phyloP scores from a whole-genome alignment of 1,140 invertebrate species.

The Antheraea mylitta region DNA sequence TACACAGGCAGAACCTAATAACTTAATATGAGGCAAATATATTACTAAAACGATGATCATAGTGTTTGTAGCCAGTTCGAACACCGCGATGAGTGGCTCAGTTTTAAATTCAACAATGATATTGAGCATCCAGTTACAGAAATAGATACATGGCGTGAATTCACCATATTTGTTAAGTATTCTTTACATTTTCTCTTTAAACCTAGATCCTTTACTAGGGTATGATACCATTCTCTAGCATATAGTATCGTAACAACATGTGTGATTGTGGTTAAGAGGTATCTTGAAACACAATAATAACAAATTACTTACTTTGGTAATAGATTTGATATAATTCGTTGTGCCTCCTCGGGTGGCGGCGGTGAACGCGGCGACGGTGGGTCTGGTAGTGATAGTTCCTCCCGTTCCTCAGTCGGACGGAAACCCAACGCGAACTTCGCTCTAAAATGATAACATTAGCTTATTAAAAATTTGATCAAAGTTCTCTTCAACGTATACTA shows the following conservation, averaged over 20 bases:
- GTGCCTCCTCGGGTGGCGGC: slow-evolving; percentile 86
- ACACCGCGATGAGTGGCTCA: no score
- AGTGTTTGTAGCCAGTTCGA: no score
- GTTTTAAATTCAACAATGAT: no score
- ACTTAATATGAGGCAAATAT: no score
- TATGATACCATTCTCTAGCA: not conserved
- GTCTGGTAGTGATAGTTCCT: slow-evolving; percentile 79
- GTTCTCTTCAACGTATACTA: not conserved
- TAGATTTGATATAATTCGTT: slow-evolving; percentile 86
- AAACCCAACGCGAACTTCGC: slow-evolving; percentile 84
- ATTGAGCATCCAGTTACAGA: no score
- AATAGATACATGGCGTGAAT: no score
- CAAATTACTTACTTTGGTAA: slow-evolving; percentile 82
- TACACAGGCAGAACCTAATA: no score
- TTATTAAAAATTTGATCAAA: not conserved
- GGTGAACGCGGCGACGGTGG: slow-evolving; percentile 74
- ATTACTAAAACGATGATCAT: no score
- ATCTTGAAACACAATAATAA: not conserved
- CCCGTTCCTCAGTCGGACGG: slow-evolving; percentile 83
- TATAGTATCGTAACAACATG: not conserved
- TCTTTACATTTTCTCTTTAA: no score
- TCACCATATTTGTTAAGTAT: no score
- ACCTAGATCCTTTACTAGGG: no score
- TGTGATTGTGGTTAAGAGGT: not conserved
- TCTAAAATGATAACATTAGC: slow-evolving; percentile 49